Percentiles rank a stretch among this genome's conserved stretches.
phyloP scores from a whole-genome alignment of 2,888 invertebrate genomes.

The Anticlea derivata region DNA sequence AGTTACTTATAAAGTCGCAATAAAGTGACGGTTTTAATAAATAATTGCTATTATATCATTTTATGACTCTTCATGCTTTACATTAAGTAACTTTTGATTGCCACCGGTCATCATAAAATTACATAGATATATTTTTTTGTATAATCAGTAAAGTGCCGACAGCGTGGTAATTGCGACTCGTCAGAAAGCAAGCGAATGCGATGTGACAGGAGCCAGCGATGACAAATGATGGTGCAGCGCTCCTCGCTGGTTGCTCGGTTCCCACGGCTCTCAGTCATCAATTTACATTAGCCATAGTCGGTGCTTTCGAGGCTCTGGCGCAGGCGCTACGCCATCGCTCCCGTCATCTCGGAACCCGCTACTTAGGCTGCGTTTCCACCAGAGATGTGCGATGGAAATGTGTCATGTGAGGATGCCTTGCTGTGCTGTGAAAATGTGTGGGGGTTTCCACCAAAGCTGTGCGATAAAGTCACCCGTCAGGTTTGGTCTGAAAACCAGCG shows the following conservation, averaged over 20 bases:
- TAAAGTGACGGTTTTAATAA: neutral
- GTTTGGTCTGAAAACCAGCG: too few relatives aligned
- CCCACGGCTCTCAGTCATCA: slow-evolving; percentile 70
- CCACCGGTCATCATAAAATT: slow-evolving; percentile 59
- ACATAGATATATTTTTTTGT: slow-evolving; percentile 56
- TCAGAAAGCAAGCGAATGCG: slow-evolving; percentile 70
- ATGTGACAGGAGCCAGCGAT: slow-evolving; percentile 73
- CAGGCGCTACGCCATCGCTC: slow-evolving; percentile 36
- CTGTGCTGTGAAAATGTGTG: too few relatives aligned
- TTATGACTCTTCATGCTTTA: slow-evolving; percentile 1
- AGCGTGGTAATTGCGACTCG: slow-evolving; percentile 74
- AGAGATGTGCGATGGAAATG: too few relatives aligned
- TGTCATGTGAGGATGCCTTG: too few relatives aligned
- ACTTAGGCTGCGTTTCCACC: too few relatives aligned
- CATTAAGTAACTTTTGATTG: slow-evolving; percentile 35
- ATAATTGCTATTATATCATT: slow-evolving; percentile 3
- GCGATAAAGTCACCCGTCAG: too few relatives aligned
- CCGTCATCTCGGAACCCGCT: slow-evolving; percentile 38
- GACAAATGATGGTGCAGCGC: slow-evolving; percentile 71
- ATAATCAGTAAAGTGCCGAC: slow-evolving; percentile 66
- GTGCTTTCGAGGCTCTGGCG: slow-evolving; percentile 23
- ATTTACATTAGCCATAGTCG: slow-evolving; percentile 60
- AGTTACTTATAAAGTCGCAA: neutral
- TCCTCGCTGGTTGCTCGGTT: slow-evolving; percentile 46
- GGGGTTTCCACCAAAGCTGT: too few relatives aligned